These are phyloP conservation scores for Heteronetta atricapilla DNA, from an alignment of 2,113 vertebrate species.

Conservation along the genomic window DNA sequence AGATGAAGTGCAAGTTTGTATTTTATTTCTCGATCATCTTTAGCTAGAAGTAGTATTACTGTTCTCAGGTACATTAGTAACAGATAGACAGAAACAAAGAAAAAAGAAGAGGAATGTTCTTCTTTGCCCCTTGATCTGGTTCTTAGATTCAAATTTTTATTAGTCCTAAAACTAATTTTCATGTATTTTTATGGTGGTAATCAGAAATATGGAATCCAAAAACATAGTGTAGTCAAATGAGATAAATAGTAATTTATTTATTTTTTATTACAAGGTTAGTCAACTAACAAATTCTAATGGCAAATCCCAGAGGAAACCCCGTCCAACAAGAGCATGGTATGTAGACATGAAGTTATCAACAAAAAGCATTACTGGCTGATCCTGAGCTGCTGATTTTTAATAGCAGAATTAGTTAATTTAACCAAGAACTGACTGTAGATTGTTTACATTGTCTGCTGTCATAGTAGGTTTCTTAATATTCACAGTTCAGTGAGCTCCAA, in stretches of 20 bases:
- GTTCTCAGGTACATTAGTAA: neutral
- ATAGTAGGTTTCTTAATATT: neutral
- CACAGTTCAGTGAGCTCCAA: too few relatives aligned
- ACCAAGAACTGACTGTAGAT: neutral
- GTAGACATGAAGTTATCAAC: neutral
- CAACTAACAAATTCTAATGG: neutral
- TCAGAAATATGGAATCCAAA: neutral
- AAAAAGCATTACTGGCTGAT: neutral
- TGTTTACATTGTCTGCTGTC: accelerated
- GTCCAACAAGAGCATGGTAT: neutral
- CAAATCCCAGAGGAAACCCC: neutral
- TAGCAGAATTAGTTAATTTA: neutral
- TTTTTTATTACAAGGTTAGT: neutral
- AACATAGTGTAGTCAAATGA: neutral
- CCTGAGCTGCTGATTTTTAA: neutral
- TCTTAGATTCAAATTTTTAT: neutral
- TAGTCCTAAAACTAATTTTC: neutral
- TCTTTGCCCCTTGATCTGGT: neutral
- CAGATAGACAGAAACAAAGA: neutral
- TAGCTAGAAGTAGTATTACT: neutral
- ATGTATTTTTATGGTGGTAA: neutral
- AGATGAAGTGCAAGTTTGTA: neutral
- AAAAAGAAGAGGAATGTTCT: neutral
- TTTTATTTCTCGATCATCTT: neutral
- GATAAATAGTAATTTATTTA: neutral